Evolutionary conservation across 1,140 invertebrate species (phyloP).

Genomic region (Dendroctonus ponderosae): DNA sequence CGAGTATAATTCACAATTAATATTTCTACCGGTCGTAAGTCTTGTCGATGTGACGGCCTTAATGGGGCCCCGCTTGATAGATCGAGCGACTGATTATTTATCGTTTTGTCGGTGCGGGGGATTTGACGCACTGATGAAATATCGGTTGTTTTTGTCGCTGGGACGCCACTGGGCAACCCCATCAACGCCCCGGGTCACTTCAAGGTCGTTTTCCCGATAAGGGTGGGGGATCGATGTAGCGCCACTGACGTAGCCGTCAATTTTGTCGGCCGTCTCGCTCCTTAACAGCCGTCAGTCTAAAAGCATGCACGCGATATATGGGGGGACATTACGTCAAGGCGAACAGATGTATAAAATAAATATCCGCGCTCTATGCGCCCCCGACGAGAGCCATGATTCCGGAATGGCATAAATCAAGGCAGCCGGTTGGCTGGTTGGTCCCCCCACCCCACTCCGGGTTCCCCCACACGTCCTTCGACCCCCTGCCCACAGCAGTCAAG

Average conservation of each 20-base stretch:
- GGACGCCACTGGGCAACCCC: slow-evolving; percentile 35
- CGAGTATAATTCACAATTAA: slow-evolving; percentile 24
- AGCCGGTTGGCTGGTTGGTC: slow-evolving; percentile 33
- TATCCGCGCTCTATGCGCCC: slow-evolving; percentile 51
- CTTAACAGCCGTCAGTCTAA: slow-evolving; percentile 54
- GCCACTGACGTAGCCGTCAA: slow-evolving; percentile 35
- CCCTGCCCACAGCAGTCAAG: slow-evolving; percentile 18
- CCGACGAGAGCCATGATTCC: slow-evolving; percentile 53
- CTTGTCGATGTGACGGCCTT: slow-evolving; percentile 17
- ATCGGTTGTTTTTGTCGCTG: slow-evolving; percentile 39
- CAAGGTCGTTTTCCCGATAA: too few relatives aligned
- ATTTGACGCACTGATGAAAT: too few relatives aligned
- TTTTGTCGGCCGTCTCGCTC: slow-evolving; percentile 44
- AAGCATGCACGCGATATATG: slow-evolving; percentile 55
- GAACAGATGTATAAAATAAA: slow-evolving; percentile 57
- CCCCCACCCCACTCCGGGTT: slow-evolving; percentile 23
- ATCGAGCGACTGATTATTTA: slow-evolving; percentile 16
- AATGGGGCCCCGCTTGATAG: slow-evolving; percentile 18
- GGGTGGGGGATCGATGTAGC: neutral
- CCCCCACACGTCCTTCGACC: slow-evolving; percentile 5
- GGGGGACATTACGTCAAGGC: slow-evolving; percentile 55
- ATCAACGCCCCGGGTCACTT: slow-evolving; percentile 7
- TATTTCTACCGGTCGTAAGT: slow-evolving; percentile 26
- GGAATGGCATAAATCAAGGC: slow-evolving; percentile 54
- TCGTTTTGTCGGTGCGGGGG: too few relatives aligned